Conservation (phyloP, 2,888 invertebrate species). For the Saturnia japonica region DNA sequence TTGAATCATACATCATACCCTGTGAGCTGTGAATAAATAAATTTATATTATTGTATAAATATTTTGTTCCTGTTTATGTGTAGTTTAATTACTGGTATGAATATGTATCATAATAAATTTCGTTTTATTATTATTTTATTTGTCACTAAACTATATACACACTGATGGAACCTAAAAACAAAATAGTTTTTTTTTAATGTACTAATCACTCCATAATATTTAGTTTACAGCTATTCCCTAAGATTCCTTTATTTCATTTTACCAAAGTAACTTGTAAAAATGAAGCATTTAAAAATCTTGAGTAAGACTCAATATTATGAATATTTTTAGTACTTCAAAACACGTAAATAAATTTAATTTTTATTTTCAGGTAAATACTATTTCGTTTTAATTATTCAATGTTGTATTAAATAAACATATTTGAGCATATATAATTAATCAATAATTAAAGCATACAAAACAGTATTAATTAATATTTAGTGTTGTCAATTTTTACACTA, state of each 20-base stretch:
- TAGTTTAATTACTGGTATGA: neutral
- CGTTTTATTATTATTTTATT: neutral
- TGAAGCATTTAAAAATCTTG: neutral
- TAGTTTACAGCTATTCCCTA: neutral
- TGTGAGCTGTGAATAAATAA: slow-evolving; percentile 29
- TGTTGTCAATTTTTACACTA: neutral
- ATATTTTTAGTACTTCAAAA: neutral
- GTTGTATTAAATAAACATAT: slow-evolving; percentile 1
- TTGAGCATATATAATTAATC: slow-evolving; percentile 1
- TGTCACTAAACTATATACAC: neutral
- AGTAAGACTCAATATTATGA: neutral
- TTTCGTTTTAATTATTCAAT: neutral
- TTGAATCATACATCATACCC: slow-evolving; percentile 36
- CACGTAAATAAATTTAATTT: neutral
- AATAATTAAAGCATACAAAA: neutral
- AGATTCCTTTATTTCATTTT: neutral
- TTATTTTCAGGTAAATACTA: neutral
- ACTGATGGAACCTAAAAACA: neutral
- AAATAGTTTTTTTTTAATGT: neutral
- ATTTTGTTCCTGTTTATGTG: neutral
- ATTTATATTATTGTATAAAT: neutral
- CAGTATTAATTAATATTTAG: neutral
- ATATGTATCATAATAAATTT: neutral
- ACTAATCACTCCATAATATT: neutral
- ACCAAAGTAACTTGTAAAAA: too few relatives aligned